Base-by-base conservation (phyloP, 2,797 vertebrate species). In the Onychomys torridus region DNA sequence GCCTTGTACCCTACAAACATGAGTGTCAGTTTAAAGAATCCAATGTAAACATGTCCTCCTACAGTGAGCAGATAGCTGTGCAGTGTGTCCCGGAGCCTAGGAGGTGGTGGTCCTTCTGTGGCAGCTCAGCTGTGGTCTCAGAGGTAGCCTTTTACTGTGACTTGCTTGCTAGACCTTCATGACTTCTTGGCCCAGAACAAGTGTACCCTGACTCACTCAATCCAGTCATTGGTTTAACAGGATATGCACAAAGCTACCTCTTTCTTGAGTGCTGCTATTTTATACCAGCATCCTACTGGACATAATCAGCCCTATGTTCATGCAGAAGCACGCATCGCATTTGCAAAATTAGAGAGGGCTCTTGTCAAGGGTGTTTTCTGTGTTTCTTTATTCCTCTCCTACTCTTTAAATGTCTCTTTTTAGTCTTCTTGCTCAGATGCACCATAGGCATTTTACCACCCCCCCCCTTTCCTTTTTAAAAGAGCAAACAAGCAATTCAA, bases 361-460 rank as follows among this genome's bases (percentile, higher is more conserved):
- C 93, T 84, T 84, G 81, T 96, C 61, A 75, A 52, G 49, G 91
- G 57, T 89, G 40, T 29, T 93, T 94, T 94, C 43, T 37, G 11
- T 92, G 0, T 61, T 95, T 85, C 89, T 86, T 63, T 94, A 57
- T 21, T 94, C 46, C 76, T 94, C 78, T 93, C 76, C 43, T 55
- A 85, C 83, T 95, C 13, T 94, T 93, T 79, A 95, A 96, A 84
- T 83, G 90, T 92, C 76, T 96, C 57, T 94, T 97, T 95, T 94
- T 87, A 55, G 81, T 55, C 46, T 17, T 29, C 63, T 97, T 91
- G 32, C 32, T 96, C 69, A 92, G 75, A 94, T 65, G 65, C 34
- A 12, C 59, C 52, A 5, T 59, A 23, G 2, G n/a, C 21, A 5
- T 29, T 25, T 78, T 55, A 32, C 27, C 43, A 6, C 27, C 1